A percentile compares a stretch with the other conserved stretches of the same genome.
phyloP scores from a whole-genome alignment of 35 echinoderm and acorn worm species.

The Heliocidaris erythrogramma region DNA sequence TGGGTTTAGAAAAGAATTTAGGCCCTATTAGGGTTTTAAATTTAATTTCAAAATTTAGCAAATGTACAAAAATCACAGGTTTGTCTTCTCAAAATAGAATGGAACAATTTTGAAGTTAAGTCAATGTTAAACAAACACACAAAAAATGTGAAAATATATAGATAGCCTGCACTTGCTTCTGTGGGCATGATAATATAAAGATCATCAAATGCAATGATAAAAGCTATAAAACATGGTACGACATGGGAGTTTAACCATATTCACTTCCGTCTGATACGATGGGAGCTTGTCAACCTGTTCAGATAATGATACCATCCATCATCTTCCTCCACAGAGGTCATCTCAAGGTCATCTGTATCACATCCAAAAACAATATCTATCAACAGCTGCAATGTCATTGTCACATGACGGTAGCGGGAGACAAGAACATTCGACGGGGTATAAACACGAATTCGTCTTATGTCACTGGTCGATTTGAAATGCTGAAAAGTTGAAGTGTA shows the following conservation, averaged over 20 bases:
- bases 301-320: constrained; percentile 11
- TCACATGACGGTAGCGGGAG: neutral
- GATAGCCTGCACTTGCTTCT: too few species aligned
- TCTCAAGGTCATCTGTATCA: neutral
- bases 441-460: neutral
- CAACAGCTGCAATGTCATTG: neutral
- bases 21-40: too few species aligned
- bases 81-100: too few species aligned
- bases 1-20: too few species aligned
- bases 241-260: neutral
- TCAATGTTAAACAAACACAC: too few species aligned
- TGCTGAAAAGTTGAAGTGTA: neutral
- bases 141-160: too few species aligned
- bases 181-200: too few species aligned
- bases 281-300: neutral
- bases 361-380: neutral
- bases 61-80: too few species aligned
- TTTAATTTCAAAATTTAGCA: too few species aligned
- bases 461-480: neutral
- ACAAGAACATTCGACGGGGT: neutral
- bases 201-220: too few species aligned
- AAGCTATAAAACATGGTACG: too few species aligned
- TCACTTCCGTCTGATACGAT: neutral
- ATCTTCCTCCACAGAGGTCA: neutral
- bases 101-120: too few species aligned